These are phyloP conservation scores for Alentia gelatinosa DNA, from an alignment of 2,888 invertebrate species.

Conservation along the genomic window DNA sequence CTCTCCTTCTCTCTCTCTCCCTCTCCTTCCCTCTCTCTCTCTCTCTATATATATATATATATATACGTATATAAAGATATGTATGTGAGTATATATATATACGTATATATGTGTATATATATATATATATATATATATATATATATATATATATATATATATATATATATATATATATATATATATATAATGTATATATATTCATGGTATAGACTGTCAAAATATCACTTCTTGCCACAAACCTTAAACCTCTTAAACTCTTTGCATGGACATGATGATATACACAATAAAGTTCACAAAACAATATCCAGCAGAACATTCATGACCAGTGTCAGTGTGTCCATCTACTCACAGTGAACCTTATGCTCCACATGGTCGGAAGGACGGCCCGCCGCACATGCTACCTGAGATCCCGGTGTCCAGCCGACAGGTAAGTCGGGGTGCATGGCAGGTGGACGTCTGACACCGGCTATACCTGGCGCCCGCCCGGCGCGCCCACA, in stretches of 20 bases:
- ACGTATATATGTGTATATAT: neutral
- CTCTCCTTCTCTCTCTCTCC: too few species aligned
- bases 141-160: neutral
- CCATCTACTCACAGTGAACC: neutral
- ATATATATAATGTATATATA: neutral
- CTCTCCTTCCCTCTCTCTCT: too few species aligned
- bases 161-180: neutral
- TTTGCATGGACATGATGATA: too few species aligned
- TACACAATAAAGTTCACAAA: too few species aligned
- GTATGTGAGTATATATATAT: neutral
- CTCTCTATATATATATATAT: neutral
- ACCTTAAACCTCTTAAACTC: too few species aligned
- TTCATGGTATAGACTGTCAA: neutral
- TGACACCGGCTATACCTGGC: neutral
- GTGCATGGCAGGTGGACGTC: neutral
- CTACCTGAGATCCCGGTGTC: neutral
- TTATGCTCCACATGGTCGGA: neutral
- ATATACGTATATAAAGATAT: too few species aligned
- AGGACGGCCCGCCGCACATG: neutral
- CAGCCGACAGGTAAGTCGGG: neutral
- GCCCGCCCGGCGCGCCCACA: neutral
- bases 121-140: neutral
- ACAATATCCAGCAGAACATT: too few species aligned
- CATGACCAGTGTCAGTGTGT: too few species aligned
- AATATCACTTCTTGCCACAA: too few species aligned